Base-by-base conservation (phyloP, 2,888 invertebrate genomes). In the Aricia artaxerxes region DNA sequence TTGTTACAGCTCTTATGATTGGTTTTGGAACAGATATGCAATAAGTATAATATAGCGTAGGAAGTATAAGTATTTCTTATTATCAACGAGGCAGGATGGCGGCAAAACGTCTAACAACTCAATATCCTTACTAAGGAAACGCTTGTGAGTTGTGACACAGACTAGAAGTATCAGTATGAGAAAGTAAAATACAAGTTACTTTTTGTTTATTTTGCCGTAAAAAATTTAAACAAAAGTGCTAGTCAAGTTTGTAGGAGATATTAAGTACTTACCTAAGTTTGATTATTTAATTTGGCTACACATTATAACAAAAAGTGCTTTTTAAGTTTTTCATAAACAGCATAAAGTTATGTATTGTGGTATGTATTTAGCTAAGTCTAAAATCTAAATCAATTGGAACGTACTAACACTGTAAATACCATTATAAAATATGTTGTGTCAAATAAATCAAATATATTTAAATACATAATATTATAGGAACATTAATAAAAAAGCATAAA, bases 91-190 rank as follows among this genome's bases (percentile, higher is more conserved):
- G 1, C 40, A 73, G 73, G 73, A 73, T 40, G 73, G 73, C 38
- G 44, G 4, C 44, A 73, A 73, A 44, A 7, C 24, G n/a, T 73
- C n/a, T 73, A 73, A 73, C 73, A 73, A 16, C 40, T 73, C 31
- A 73, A 73, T 73, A 73, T 73, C 73, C 73, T 73, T 5, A 7
- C 44, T 40, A 7, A 73, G 44, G 73, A 73, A 73, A 40, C 13
- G 3, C 44, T 40, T 44, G 5, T 73, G 72, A 73, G n/a, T 40
- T 44, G 5, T 73, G 72, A 73, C 44, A n/a, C 40, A 69, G 69
- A 31, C 35, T 69, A 35, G 64, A 69, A 35, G 16, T 35, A 69
- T 13, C 69, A 69, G 69, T 69, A 69, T 69, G 31, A 24, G 9
- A 31, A 64, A 13, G 2, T 3, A 9, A 69, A 69, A 69, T 31